phyloP scores from a whole-genome alignment of 2,888 invertebrate genomes.

The Eupithecia subumbrata region DNA sequence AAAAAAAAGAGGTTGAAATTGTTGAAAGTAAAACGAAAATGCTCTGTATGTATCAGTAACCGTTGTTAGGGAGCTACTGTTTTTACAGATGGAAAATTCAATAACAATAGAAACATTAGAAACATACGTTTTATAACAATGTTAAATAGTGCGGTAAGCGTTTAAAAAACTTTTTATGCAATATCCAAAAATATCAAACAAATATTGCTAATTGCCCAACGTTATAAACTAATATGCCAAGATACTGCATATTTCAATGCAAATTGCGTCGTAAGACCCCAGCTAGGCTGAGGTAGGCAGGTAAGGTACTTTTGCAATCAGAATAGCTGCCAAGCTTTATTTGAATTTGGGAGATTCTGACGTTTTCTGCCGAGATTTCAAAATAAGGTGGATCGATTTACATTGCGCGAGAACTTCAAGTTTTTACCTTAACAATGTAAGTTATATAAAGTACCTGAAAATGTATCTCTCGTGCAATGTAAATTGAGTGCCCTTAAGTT shows the following conservation, averaged over 20 bases:
- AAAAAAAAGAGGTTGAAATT: no score
- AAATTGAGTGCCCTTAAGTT: background rate
- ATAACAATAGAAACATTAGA: background rate
- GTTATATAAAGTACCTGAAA: no score
- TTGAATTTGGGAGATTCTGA: background rate
- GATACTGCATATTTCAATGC: slow-evolving; percentile 31
- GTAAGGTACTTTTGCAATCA: background rate
- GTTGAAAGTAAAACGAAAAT: no score
- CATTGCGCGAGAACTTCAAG: background rate
- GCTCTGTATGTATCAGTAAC: no score
- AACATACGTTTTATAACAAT: no score
- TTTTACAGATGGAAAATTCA: background rate
- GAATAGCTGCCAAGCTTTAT: background rate
- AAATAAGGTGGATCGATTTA: background rate
- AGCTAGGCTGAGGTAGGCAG: no score
- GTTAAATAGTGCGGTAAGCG: no score
- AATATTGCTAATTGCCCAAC: slow-evolving; percentile 1
- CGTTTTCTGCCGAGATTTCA: background rate
- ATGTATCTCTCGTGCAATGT: background rate
- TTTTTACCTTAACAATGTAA: background rate
- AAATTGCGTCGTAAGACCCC: slow-evolving; percentile 46
- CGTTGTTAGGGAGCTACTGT: no score
- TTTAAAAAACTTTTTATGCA: slow-evolving; percentile 1
- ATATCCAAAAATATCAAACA: background rate
- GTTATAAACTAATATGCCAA: slow-evolving; percentile 10